Base-by-base conservation (phyloP, 1,140 invertebrate species). In the Cryptotermes secundus region DNA sequence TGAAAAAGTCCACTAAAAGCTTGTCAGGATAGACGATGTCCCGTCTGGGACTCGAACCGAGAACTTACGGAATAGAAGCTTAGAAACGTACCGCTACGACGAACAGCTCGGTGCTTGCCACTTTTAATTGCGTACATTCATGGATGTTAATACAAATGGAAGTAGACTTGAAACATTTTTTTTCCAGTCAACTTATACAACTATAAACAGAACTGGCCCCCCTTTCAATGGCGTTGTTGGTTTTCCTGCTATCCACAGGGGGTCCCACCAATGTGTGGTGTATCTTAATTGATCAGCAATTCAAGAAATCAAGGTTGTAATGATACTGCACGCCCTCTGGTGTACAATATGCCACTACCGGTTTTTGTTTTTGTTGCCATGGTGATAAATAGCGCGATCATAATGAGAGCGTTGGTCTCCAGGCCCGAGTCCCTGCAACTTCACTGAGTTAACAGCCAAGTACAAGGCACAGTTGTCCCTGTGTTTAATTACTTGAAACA, bases 271-370 rank as follows among this genome's bases (percentile, higher is more conserved):
- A 72, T 31, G 59, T 72, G 59, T 31, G 26, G 26, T 26, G 59
- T 72, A 72, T 72, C 59, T 72, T 72, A 72, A 72, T 72, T 72
- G 59, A 72, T 72, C 59, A 72, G 59, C n/a, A n/a, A 72, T 72
- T 72, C 59, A 72, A 26, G 31, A 72, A 72, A 72, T 72, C 59
- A 72, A 72, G 26, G 26, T 72, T 72, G 59, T 72, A 72, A 72
- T 72, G 59, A 72, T 72, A 31, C 59, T 72, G 26, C 31, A 72
- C 59, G 26, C 59, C 59, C 26, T 72, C 59, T 72, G 59, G 26
- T 72, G 59, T 31, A 31, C 59, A 31, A 26, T 72, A 72, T 72
- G 59, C n/a, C 26, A 72, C 59, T 72, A 72, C 59, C 7, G 59
- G 59, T 72, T 72, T 59, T 31, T 72, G 59, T 72, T 72, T 72